Percentiles rank a stretch among this genome's conserved stretches.
These are phyloP conservation scores for Poecile montanus DNA, from an alignment of 2,797 vertebrate species.

Conservation along the genomic window DNA sequence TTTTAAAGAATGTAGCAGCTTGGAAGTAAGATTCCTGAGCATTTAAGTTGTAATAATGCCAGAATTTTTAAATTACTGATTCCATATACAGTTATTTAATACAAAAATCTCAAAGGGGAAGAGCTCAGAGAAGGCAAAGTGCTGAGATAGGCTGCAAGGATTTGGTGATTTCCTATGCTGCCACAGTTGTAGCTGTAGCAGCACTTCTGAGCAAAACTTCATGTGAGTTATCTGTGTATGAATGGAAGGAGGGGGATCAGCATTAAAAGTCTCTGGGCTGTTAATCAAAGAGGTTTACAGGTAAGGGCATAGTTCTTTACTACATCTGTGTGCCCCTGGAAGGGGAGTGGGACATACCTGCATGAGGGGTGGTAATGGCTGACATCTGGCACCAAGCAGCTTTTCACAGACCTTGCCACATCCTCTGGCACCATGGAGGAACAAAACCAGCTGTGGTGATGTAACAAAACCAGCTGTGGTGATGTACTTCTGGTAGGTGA, in stretches of 20 bases:
- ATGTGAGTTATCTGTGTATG: background rate
- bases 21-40: background rate
- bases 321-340: background rate
- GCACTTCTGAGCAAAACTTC: background rate
- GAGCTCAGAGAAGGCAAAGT: background rate
- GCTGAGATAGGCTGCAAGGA: background rate
- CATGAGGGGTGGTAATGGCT: accelerated
- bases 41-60: background rate
- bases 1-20: background rate
- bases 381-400: no score
- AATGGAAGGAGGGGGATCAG: background rate
- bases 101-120: background rate
- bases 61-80: background rate
- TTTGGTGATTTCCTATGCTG: background rate
- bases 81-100: background rate
- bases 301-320: background rate
- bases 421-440: background rate
- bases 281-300: background rate
- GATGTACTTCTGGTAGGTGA: accelerated
- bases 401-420: accelerated
- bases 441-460: background rate
- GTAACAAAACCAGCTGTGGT: background rate
- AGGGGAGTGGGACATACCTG: background rate
- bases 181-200: background rate
- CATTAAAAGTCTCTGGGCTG: background rate